Base-by-base conservation (phyloP, 2,888 invertebrate species). In the Trissolcus brochymenae region DNA sequence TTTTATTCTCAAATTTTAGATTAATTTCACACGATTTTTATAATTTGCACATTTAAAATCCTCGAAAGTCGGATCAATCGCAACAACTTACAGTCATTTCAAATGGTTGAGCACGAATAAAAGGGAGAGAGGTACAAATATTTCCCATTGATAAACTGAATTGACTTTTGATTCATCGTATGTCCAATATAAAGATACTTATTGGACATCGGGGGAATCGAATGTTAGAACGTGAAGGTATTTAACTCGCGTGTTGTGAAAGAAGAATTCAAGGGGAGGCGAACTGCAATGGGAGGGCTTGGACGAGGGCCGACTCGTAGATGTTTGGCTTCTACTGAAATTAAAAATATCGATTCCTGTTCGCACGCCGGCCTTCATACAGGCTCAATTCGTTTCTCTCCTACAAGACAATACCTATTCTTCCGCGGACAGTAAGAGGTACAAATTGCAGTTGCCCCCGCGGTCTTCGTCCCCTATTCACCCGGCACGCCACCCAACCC, bases 311-410 rank as follows among this genome's bases (percentile, higher is more conserved):
- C 62, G 73, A 76, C 72, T 78, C 80, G 84, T 83, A 83, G 86
- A 88, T 88, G 85, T 88, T 88, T 87, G 86, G 87, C 86, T 88
- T 88, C 86, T 87, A 87, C 88, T 87, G 86, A 87, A 88, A 88
- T 88, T 88, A 88, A 88, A 88, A 88, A 88, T 88, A 88, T 88
- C 88, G 88, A 88, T 88, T 88, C 84, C 87, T 85, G 85, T 88
- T 88, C 84, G 85, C 85, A 83, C 85, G 83, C 83, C 83, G 82
- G 85, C 83, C 84, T 87, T 86, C 85, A 87, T 85, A 87, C 85
- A 85, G 84, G 85, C 86, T 87, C 86, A 86, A 88, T 88, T 88
- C 87, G 87, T 88, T 88, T 88, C 83, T 84, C 86, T 87, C 86
- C 86, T 86, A 85, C 83, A 88, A 88, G 88, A 88, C 88, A 88